Conservation (phyloP, 2,797 vertebrate species). For the Pelochelys cantorii region DNA sequence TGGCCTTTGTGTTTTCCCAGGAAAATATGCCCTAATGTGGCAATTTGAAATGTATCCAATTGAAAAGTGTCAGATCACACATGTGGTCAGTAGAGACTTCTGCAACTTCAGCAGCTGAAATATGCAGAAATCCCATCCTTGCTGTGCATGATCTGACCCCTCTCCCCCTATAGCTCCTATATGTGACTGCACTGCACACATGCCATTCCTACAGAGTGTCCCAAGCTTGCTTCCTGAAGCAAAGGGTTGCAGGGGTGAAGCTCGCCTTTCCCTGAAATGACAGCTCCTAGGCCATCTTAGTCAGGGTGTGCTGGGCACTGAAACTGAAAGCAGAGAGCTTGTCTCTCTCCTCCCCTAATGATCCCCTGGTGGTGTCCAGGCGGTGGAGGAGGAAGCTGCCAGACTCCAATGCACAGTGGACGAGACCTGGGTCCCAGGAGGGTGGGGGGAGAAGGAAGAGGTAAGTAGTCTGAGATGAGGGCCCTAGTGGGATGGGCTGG, state of each 20-base stretch:
- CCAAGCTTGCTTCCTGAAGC: neutral
- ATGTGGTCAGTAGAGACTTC: neutral
- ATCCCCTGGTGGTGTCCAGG: neutral
- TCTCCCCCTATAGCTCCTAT: neutral
- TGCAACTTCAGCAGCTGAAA: neutral
- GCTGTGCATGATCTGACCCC: neutral
- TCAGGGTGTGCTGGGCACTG: neutral
- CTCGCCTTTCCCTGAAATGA: neutral
- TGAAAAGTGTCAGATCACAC: neutral
- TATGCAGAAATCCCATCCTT: neutral
- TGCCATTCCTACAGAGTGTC: neutral
- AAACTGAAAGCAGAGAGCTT: neutral
- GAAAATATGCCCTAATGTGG: neutral
- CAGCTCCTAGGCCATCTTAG: neutral
- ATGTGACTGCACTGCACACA: neutral
- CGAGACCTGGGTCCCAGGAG: neutral
- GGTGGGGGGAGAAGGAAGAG: neutral
- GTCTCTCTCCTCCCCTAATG: too few relatives aligned
- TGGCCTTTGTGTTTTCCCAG: neutral
- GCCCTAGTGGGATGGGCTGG: neutral
- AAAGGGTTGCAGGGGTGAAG: neutral
- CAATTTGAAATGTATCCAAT: neutral
- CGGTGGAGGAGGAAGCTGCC: neutral
- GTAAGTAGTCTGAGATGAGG: neutral
- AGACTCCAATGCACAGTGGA: neutral